Percentiles rank a stretch among this genome's conserved stretches.
phyloP scores from a whole-genome alignment of 2,888 invertebrate species.

The Ernsta delagoae region DNA sequence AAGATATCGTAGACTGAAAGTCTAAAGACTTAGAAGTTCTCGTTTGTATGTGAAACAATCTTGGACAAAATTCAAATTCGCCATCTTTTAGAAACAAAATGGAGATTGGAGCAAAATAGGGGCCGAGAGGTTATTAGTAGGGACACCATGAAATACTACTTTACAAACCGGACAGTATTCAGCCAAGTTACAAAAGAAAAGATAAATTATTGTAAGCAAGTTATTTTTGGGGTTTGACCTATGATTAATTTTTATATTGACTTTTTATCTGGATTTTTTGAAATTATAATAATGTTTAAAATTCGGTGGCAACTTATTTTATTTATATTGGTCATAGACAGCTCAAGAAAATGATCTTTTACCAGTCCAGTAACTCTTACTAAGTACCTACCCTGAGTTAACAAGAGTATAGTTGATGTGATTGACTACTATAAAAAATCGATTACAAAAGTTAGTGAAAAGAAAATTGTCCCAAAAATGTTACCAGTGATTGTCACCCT shows the following conservation, averaged over 20 bases:
- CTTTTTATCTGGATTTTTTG: no score
- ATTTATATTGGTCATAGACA: no score
- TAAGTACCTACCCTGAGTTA: no score
- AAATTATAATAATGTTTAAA: no score
- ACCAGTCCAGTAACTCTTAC: no score
- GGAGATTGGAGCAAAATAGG: conserved; percentile 23
- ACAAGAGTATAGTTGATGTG: no score
- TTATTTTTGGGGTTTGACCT: no score
- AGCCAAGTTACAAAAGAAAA: neutral
- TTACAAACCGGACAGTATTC: neutral
- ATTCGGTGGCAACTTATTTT: no score
- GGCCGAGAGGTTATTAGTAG: conserved; percentile 33
- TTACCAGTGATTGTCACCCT: neutral
- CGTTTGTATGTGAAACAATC: conserved; percentile 34
- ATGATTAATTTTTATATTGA: no score
- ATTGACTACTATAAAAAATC: no score
- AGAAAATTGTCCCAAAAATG: neutral
- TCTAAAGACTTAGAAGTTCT: conserved; percentile 18
- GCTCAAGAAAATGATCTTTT: no score
- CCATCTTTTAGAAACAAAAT: conserved; percentile 30
- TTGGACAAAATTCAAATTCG: conserved; percentile 32
- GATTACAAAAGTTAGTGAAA: neutral
- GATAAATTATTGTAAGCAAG: neutral
- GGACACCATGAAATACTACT: neutral
- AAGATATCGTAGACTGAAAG: neutral